Evolutionary conservation across 2,797 vertebrate species (phyloP).

Genomic region (Eremophila alpestris): DNA sequence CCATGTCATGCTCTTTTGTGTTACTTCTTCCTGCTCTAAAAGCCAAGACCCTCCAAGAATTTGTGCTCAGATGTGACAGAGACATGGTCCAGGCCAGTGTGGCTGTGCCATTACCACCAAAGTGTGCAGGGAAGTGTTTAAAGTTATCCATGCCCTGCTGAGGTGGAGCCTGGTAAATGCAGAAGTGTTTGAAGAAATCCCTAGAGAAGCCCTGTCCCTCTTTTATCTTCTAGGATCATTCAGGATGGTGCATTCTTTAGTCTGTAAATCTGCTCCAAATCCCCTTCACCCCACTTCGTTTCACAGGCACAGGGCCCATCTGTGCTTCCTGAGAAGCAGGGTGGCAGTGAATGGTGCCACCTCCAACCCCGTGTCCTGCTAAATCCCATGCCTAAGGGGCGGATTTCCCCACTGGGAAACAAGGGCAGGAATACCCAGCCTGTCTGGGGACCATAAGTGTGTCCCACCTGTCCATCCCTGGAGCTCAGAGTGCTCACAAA

Average conservation of each 20-base stretch:
- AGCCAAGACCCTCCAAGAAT: not conserved
- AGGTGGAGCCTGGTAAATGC: fast-evolving
- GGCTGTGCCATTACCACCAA: not conserved
- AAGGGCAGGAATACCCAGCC: not conserved
- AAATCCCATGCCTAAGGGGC: fast-evolving
- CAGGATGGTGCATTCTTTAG: not conserved
- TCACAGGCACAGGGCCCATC: not conserved
- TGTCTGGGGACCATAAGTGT: not conserved
- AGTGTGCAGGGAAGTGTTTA: not conserved
- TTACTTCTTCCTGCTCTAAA: not conserved
- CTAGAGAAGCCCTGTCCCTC: not conserved
- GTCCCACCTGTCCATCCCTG: fast-evolving
- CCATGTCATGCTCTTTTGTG: fast-evolving
- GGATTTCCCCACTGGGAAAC: not conserved
- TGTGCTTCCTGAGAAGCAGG: not conserved
- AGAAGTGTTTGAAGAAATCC: not conserved
- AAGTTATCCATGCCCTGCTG: not conserved
- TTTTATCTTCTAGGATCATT: not conserved
- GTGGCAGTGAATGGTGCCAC: not conserved
- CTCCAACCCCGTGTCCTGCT: not conserved
- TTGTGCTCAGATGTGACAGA: not conserved
- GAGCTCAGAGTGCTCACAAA: not conserved
- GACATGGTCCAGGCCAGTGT: fast-evolving
- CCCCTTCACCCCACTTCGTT: not conserved
- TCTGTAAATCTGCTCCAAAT: not conserved